Conservation (phyloP, 2,113 vertebrate species). For the Ciconia stormi region DNA sequence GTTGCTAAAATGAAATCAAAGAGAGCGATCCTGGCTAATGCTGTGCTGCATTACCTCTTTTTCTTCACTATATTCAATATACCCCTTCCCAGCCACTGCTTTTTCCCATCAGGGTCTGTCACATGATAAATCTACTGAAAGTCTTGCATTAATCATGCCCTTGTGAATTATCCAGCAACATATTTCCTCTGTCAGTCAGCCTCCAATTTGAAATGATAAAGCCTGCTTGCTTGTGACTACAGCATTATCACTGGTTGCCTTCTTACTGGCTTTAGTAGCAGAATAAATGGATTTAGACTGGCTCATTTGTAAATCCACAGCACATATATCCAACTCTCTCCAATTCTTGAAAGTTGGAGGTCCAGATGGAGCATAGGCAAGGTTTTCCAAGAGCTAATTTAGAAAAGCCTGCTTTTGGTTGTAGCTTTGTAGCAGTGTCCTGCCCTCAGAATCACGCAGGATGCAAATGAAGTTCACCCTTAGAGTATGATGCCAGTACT, state of each 20-base stretch:
- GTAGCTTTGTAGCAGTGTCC: background rate
- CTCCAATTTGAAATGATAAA: conserved; percentile 34
- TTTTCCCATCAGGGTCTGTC: background rate
- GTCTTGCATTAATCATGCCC: background rate
- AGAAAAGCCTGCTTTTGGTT: background rate
- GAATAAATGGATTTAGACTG: background rate
- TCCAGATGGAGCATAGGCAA: background rate
- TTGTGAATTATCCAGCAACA: conserved; percentile 58
- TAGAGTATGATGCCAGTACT: background rate
- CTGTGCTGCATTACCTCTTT: background rate
- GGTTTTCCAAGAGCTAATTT: background rate
- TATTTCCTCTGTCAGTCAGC: conserved; percentile 30
- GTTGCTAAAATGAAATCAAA: conserved; percentile 9
- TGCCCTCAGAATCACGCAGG: background rate
- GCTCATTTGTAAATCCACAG: background rate
- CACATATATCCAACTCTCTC: background rate
- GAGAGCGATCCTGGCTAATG: background rate
- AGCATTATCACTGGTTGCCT: conserved; percentile 51
- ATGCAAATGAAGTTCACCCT: background rate
- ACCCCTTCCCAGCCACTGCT: background rate
- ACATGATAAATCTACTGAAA: background rate
- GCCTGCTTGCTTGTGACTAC: background rate
- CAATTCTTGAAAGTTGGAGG: background rate
- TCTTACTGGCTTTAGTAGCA: background rate
- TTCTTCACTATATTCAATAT: background rate